Conservation (phyloP, 1,140 invertebrate genomes). For the Halotydeus destructor region DNA sequence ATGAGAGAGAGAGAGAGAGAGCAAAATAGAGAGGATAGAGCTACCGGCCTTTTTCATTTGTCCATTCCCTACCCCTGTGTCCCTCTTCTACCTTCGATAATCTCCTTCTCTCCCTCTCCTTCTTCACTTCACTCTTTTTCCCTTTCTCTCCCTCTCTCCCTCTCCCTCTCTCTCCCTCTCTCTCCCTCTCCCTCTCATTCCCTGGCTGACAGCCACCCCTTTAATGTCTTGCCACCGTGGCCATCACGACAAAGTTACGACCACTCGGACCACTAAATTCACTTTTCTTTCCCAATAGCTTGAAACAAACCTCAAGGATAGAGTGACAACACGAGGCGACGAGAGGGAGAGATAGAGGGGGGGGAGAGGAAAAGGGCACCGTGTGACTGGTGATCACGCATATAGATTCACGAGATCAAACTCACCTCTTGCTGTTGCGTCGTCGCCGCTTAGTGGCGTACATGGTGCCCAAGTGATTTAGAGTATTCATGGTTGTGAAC, state of each 20-base stretch:
- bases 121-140: background rate
- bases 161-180: background rate
- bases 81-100: too few species aligned
- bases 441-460: slow-evolving; percentile 79
- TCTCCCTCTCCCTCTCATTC: background rate
- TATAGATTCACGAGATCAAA: background rate
- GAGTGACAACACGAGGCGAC: slow-evolving; percentile 6
- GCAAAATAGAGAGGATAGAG: too few species aligned
- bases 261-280: background rate
- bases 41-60: too few species aligned
- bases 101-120: background rate
- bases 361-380: background rate
- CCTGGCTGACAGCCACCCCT: background rate
- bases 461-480: slow-evolving; percentile 76
- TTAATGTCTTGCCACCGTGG: background rate
- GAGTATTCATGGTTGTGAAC: too few species aligned
- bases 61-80: too few species aligned
- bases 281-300: background rate
- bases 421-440: slow-evolving; percentile 80
- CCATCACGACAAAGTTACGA: background rate
- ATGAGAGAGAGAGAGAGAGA: too few species aligned
- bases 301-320: slow-evolving; percentile 4
- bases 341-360: slow-evolving; percentile 7
- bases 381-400: background rate
- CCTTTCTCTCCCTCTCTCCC: slow-evolving; percentile 3